Evolutionary conservation across 2,797 vertebrate species (phyloP).

Genomic region (Characodon lateralis): DNA sequence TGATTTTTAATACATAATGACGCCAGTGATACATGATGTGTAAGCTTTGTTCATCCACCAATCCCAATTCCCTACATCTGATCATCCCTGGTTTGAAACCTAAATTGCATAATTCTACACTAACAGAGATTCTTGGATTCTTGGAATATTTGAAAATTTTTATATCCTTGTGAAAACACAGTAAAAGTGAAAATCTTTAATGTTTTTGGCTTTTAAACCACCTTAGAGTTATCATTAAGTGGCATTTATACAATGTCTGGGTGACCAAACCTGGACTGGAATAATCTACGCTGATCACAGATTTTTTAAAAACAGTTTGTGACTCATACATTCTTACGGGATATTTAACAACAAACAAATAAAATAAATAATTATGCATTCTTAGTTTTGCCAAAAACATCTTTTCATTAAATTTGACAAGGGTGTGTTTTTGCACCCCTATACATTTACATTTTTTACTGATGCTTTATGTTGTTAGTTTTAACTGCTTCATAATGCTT

Average conservation of each 20-base stretch:
- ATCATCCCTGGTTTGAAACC: no score
- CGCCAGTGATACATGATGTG: no score
- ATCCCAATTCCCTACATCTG: no score
- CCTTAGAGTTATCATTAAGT: not conserved
- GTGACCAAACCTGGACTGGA: not conserved
- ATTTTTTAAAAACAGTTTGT: not conserved
- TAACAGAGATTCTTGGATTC: no score
- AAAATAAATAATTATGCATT: not conserved
- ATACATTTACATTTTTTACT: not conserved
- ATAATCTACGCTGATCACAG: not conserved
- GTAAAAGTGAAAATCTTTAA: not conserved
- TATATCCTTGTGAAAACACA: not conserved
- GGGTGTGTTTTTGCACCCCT: not conserved
- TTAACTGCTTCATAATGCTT: not conserved
- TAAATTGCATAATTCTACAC: no score
- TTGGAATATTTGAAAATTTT: not conserved
- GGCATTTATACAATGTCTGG: not conserved
- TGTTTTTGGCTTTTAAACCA: not conserved
- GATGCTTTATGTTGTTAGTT: not conserved
- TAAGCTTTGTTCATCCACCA: no score
- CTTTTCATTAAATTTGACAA: no score
- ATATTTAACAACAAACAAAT: not conserved
- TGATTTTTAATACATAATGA: no score
- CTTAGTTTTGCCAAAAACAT: not conserved
- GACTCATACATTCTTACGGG: not conserved